Percentiles rank a stretch among this genome's conserved stretches.
phyloP scores from a whole-genome alignment of 2,888 invertebrate species.

The Epistrophe eligans region DNA sequence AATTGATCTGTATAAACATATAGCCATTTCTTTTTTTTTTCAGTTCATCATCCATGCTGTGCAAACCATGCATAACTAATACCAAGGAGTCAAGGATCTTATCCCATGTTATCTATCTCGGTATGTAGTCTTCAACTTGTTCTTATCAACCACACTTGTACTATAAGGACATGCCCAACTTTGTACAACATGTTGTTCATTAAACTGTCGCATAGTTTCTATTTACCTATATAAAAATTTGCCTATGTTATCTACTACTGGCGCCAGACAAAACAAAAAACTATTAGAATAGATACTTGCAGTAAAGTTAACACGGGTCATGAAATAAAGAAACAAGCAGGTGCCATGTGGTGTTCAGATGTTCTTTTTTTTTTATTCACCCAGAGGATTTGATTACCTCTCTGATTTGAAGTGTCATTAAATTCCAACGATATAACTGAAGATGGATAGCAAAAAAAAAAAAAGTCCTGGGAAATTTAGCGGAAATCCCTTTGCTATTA shows the following conservation, averaged over 20 bases:
- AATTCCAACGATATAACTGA: background rate
- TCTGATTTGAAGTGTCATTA: constrained; percentile 59
- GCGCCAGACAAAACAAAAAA: constrained; percentile 57
- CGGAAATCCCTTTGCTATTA: constrained; percentile 69
- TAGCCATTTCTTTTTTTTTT: constrained; percentile 14
- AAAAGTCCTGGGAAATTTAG: constrained; percentile 63
- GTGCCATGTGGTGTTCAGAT: constrained; percentile 72
- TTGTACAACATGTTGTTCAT: constrained; percentile 58
- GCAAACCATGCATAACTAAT: constrained; percentile 49
- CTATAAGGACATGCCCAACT: constrained; percentile 58
- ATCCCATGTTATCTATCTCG: constrained; percentile 51
- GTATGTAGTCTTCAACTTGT: constrained; percentile 59
- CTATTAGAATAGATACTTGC: background rate
- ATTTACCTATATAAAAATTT: constrained; percentile 54
- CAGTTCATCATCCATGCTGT: constrained; percentile 27
- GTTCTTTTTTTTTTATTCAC: constrained; percentile 42
- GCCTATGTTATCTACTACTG: constrained; percentile 40
- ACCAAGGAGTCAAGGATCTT: constrained; percentile 33
- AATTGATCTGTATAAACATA: constrained; percentile 75
- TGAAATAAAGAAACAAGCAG: constrained; percentile 61
- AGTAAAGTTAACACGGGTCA: constrained; percentile 40
- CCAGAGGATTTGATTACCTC: constrained; percentile 53
- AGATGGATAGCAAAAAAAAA: background rate
- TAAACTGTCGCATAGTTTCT: constrained; percentile 62
- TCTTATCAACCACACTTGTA: constrained; percentile 77